These are phyloP conservation scores for Nowickia ferox DNA, from an alignment of 2,888 invertebrate species.

Conservation along the genomic window DNA sequence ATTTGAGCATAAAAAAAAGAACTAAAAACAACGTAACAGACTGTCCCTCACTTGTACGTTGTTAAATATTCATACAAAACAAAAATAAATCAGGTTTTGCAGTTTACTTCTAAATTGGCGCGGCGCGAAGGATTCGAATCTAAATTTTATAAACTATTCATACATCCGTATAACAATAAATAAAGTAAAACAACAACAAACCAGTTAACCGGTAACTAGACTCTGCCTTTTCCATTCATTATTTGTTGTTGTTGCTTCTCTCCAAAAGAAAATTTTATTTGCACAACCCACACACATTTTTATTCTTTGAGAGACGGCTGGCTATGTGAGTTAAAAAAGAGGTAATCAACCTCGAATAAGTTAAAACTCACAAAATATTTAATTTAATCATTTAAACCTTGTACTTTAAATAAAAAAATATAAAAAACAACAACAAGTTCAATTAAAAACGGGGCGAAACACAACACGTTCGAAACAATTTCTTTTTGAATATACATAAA, in stretches of 20 bases:
- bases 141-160: background rate
- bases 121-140: too few relatives aligned
- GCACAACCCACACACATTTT: constrained; percentile 11
- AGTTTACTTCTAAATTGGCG: too few relatives aligned
- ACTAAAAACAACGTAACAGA: too few relatives aligned
- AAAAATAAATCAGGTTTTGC: too few relatives aligned
- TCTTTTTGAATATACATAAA: constrained; percentile 13
- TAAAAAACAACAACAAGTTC: constrained; percentile 24
- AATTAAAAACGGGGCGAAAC: constrained; percentile 43
- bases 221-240: constrained; percentile 23
- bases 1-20: too few relatives aligned
- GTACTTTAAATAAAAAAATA: constrained; percentile 37
- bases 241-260: background rate
- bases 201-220: background rate
- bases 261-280: constrained; percentile 2
- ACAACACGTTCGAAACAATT: constrained; percentile 50
- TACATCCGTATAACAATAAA: background rate
- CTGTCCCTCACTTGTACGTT: too few relatives aligned
- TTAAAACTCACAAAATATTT: constrained; percentile 28
- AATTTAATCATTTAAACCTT: constrained; percentile 40
- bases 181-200: background rate
- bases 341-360: constrained; percentile 52
- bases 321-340: constrained; percentile 23
- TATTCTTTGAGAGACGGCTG: constrained; percentile 18
- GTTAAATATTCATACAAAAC: too few relatives aligned